phyloP scores from a whole-genome alignment of 2,797 vertebrate species.

The Rhinichthys osculus region DNA sequence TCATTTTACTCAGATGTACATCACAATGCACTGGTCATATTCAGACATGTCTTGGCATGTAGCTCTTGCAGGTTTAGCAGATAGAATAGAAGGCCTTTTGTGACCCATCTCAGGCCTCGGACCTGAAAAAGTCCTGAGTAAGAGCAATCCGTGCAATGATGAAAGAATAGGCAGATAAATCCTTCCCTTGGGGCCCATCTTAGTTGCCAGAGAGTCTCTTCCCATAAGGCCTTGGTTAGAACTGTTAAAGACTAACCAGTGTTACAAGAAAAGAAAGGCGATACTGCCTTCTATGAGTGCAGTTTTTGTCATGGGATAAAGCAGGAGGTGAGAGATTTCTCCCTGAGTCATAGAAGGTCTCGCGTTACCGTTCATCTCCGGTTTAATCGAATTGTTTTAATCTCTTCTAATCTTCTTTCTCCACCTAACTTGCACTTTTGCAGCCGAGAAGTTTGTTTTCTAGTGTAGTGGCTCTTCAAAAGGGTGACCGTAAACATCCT shows the following conservation, averaged over 20 bases:
- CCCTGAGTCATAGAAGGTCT: neutral
- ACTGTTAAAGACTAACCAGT: neutral
- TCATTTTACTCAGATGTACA: neutral
- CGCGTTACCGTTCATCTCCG: slow-evolving; percentile 22
- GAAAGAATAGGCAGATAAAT: neutral
- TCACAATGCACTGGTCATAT: neutral
- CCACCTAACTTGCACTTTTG: slow-evolving; percentile 14
- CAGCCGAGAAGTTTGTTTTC: slow-evolving; percentile 63
- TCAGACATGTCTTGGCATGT: neutral
- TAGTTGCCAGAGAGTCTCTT: neutral
- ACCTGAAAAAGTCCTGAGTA: neutral
- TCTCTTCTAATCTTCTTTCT: slow-evolving; percentile 52
- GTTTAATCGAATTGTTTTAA: slow-evolving; percentile 68
- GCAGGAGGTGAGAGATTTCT: slow-evolving; percentile 18
- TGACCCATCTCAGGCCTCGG: neutral
- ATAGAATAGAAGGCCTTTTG: neutral
- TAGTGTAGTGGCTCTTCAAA: slow-evolving; percentile 57
- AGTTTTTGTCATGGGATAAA: neutral
- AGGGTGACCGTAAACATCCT: slow-evolving; percentile 60
- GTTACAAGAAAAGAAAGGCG: neutral
- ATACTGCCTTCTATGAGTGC: neutral
- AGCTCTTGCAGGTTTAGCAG: neutral
- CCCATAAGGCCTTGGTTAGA: neutral
- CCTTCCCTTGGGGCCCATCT: slow-evolving; percentile 2
- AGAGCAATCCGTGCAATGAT: neutral